These are phyloP conservation scores for Stenodera caucasica DNA, from an alignment of 2,888 invertebrate species.

Conservation along the genomic window DNA sequence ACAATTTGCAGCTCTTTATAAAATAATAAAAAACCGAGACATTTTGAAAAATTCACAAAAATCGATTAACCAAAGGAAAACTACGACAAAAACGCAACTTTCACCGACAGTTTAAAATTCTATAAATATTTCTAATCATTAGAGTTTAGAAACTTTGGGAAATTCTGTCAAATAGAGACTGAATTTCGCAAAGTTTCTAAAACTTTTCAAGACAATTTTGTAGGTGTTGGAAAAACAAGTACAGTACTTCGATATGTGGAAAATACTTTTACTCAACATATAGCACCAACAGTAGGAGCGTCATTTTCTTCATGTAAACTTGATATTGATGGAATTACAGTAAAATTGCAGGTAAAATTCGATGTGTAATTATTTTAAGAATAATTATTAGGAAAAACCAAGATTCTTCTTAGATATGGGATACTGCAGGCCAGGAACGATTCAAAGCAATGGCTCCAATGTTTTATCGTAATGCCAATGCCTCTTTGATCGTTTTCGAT, in stretches of 20 bases:
- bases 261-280: slow-evolving; percentile 72
- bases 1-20: too few species aligned
- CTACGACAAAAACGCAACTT: too few species aligned
- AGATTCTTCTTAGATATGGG: slow-evolving; percentile 70
- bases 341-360: slow-evolving; percentile 73
- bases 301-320: slow-evolving; percentile 88
- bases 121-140: too few species aligned
- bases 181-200: too few species aligned
- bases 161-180: too few species aligned
- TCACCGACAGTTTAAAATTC: too few species aligned
- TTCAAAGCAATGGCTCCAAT: slow-evolving; percentile 93
- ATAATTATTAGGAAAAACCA: background rate
- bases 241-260: slow-evolving; percentile 80
- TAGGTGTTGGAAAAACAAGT: slow-evolving; percentile 91
- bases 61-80: too few species aligned
- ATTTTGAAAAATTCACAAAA: too few species aligned
- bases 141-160: too few species aligned
- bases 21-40: too few species aligned
- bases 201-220: slow-evolving; percentile 6
- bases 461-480: slow-evolving; percentile 92
- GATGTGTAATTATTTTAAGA: slow-evolving; percentile 6
- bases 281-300: slow-evolving; percentile 85
- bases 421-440: slow-evolving; percentile 85
- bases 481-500: slow-evolving; percentile 85
- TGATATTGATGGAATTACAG: slow-evolving; percentile 68